phyloP scores from a whole-genome alignment of 2,113 vertebrate species.

The Mormoops blainvillei region DNA sequence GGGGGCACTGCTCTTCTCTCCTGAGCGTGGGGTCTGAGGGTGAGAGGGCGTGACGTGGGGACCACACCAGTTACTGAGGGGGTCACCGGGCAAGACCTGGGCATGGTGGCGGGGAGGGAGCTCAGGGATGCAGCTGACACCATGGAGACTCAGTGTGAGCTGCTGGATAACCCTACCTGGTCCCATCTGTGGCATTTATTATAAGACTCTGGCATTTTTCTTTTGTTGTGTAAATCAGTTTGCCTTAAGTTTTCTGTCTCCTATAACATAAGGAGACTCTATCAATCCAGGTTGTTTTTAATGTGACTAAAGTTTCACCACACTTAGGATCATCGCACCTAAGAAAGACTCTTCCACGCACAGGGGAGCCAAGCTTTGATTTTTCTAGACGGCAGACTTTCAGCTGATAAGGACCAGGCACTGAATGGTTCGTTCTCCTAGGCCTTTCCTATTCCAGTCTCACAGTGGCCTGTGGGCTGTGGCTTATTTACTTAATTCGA shows the following conservation, averaged over 20 bases:
- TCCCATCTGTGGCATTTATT: neutral
- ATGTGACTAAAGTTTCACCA: neutral
- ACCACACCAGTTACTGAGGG: neutral
- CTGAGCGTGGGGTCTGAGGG: neutral
- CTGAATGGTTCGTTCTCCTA: accelerated
- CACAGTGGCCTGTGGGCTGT: accelerated
- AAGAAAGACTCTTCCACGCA: neutral
- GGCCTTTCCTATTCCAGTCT: neutral
- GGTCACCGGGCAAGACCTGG: neutral
- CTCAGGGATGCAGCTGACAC: neutral
- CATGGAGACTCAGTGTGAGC: neutral
- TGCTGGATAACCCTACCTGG: neutral
- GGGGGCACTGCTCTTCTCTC: neutral
- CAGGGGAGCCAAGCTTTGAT: neutral
- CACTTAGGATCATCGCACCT: neutral
- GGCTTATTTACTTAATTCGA: neutral
- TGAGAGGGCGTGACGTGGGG: accelerated
- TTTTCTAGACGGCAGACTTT: neutral
- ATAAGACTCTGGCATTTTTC: neutral
- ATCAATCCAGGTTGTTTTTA: neutral
- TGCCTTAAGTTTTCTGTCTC: neutral
- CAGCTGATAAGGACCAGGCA: neutral
- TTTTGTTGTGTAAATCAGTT: neutral
- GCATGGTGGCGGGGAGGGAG: too few relatives aligned
- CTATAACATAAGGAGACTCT: neutral